These are phyloP conservation scores for Mesembrinibis cayennensis DNA, from an alignment of 2,113 vertebrate species.

Conservation along the genomic window DNA sequence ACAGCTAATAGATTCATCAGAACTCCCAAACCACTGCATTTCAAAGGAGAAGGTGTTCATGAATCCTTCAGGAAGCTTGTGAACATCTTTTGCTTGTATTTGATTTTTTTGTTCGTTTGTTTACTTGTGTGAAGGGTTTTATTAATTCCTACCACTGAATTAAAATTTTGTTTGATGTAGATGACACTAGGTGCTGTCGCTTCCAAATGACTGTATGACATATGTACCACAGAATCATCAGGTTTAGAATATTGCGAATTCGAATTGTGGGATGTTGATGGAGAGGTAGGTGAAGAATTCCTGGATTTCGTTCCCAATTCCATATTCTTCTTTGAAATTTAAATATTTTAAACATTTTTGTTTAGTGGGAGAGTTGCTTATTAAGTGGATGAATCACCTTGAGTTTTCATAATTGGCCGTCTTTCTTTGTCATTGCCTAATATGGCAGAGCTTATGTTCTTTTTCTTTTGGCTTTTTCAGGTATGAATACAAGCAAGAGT, in stretches of 20 bases:
- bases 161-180: not conserved
- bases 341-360: not conserved
- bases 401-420: not conserved
- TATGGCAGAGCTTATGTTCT: not conserved
- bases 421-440: not conserved
- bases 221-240: not conserved
- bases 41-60: not conserved
- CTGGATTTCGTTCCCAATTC: not conserved
- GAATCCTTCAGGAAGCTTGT: not conserved
- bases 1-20: not conserved
- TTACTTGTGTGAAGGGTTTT: not conserved
- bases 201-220: not conserved
- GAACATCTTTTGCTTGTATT: not conserved
- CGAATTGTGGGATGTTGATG: not conserved
- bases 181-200: not conserved
- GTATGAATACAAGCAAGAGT: conserved; percentile 96
- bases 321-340: not conserved
- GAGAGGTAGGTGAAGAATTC: not conserved
- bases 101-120: accelerated
- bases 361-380: not conserved
- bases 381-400: not conserved
- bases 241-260: not conserved
- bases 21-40: not conserved
- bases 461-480: conserved; percentile 69
- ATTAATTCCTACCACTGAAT: not conserved